Evolutionary conservation across 2,888 invertebrate species (phyloP).

Genomic region (Hybos culiciformis): DNA sequence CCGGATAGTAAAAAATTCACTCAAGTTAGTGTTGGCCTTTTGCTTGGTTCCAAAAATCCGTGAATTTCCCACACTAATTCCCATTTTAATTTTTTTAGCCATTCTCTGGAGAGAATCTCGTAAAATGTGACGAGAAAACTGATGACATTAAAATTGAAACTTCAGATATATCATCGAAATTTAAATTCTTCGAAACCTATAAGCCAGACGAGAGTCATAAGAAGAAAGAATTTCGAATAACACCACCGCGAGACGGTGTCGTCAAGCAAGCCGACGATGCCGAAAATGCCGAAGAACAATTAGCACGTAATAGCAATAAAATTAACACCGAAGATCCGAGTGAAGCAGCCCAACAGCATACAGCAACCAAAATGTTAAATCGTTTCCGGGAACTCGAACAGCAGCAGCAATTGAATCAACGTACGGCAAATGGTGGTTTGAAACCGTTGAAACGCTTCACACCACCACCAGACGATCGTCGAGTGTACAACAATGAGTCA

Average conservation of each 20-base stretch:
- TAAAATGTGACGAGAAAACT: slow-evolving; percentile 55
- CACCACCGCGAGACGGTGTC: slow-evolving; percentile 72
- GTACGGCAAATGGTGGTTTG: slow-evolving; percentile 37
- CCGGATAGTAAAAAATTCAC: slow-evolving; percentile 11
- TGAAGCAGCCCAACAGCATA: slow-evolving; percentile 44
- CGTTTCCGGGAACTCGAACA: slow-evolving; percentile 85
- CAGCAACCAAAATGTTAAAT: slow-evolving; percentile 73
- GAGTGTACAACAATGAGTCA: slow-evolving; percentile 34
- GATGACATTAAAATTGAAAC: slow-evolving; percentile 71
- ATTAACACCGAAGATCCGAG: slow-evolving; percentile 51
- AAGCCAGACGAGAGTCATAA: slow-evolving; percentile 47
- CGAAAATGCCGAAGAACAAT: slow-evolving; percentile 37
- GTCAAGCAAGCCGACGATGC: slow-evolving; percentile 48
- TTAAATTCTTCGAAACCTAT: slow-evolving; percentile 85
- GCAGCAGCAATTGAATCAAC: slow-evolving; percentile 40
- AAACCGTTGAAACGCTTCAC: slow-evolving; percentile 82
- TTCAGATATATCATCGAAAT: slow-evolving; percentile 69
- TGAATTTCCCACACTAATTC: too few relatives aligned
- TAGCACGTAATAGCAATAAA: slow-evolving; percentile 51
- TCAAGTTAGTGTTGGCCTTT: slow-evolving; percentile 9
- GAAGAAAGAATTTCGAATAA: slow-evolving; percentile 69
- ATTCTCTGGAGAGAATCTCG: slow-evolving; percentile 44
- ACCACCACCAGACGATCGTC: slow-evolving; percentile 61
- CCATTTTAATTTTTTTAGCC: slow-evolving; percentile 2
- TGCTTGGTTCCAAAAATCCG: slow-evolving; percentile 6